Evolutionary conservation across 2,113 vertebrate species (phyloP), one percentile per base, ranked within the genome.

Genomic region (Taurulus bubalis): DNA sequence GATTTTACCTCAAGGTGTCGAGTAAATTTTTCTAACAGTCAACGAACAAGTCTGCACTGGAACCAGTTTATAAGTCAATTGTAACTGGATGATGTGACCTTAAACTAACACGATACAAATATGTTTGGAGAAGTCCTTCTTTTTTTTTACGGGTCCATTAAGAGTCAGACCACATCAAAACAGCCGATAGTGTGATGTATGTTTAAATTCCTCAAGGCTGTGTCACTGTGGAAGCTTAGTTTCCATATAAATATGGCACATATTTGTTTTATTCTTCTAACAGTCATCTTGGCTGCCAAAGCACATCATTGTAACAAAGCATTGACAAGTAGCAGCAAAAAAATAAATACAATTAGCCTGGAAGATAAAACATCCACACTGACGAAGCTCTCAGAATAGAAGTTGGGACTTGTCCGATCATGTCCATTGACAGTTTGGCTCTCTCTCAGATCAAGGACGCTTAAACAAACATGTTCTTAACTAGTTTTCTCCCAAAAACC

Each of bases 401-500:
- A 9, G 28, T 60, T 66, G 36, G 18, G 62, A 65, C 92, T 34
- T 86, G 91, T 90, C 75, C 12, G 60, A 67, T 86, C 90, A 47
- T 6, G 89, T 87, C 84, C 53, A 2, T 26, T 55, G 60, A 26
- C 77, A 49, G 47, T 67, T 60, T 32, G 2, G 11, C 58, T 77
- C 71, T 55, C 32, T 58, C 42, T 73, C 58, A 79, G 34, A 15
- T 77, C 49, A 77, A 68, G 32, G 9, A 45, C 55, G 55, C 22
- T 36, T 72, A 56, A 68, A 68, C 76, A 86, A 74, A 85, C 59
- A n/a, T 2, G 55, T 71, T 40, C 47, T 42, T 34, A 49, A 77
- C 59, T 72, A 59, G 64, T 76, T 83, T 74, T 87, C 75, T 71
- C 56, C 56, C 36, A 79, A 75, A 91, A 88, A 87, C 76, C 69